Conservation (phyloP, 1,140 invertebrate genomes). For the Drosophila busckii region DNA sequence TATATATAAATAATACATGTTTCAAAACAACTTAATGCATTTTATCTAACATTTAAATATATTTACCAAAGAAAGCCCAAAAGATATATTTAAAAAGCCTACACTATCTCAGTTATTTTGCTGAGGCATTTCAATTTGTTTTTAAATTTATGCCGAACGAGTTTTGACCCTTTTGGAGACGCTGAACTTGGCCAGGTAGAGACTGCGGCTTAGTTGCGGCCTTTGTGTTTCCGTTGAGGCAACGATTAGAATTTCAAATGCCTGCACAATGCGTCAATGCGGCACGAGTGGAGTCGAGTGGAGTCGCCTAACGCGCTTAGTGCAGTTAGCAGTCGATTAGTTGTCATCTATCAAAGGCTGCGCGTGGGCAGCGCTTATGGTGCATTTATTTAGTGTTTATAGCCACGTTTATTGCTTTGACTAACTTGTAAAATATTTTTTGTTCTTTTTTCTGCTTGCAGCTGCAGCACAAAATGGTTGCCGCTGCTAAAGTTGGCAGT, state of each 20-base stretch:
- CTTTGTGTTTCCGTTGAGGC: constrained; percentile 10
- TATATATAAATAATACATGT: too few relatives aligned
- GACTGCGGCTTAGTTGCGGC: too few relatives aligned
- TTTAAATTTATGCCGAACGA: too few relatives aligned
- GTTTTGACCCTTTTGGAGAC: too few relatives aligned
- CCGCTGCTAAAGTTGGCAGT: constrained; percentile 13
- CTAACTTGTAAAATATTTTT: constrained; percentile 1
- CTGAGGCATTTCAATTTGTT: too few relatives aligned
- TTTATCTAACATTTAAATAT: too few relatives aligned
- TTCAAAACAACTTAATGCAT: too few relatives aligned
- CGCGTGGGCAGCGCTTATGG: constrained; percentile 35
- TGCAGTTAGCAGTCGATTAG: constrained; percentile 73
- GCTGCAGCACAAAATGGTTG: constrained; percentile 35
- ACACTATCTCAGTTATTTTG: too few relatives aligned
- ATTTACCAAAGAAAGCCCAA: too few relatives aligned
- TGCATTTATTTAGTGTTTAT: constrained; percentile 13
- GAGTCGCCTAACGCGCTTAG: constrained; percentile 48
- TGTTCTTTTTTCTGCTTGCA: neutral
- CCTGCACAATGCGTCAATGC: constrained; percentile 50
- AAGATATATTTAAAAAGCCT: too few relatives aligned
- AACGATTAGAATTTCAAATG: constrained; percentile 66
- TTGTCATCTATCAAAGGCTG: constrained; percentile 31
- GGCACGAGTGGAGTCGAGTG: constrained; percentile 13
- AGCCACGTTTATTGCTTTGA: neutral
- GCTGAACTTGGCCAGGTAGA: too few relatives aligned